Evolutionary conservation across 2,113 vertebrate species (phyloP), one percentile per base, ranked within the genome.

Genomic region (Dicerorhinus sumatrensis): DNA sequence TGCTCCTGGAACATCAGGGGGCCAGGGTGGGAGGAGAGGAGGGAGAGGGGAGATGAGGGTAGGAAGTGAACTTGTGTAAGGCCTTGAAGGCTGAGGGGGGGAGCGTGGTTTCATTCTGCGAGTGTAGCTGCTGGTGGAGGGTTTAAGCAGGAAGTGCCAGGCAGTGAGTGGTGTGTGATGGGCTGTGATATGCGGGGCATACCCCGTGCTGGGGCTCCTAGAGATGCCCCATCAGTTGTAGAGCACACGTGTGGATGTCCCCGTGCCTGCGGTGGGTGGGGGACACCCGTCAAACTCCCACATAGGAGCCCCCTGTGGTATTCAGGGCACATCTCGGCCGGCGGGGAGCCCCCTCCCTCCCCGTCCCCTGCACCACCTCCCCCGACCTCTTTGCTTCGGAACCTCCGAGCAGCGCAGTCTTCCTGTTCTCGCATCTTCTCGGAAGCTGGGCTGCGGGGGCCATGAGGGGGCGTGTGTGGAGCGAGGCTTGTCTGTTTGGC

Each of bases 391-490:
- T 88, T 27, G 25, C 51, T 91, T 86, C n/a, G 36, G 85, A 89
- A 20, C 54, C 67, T 58, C 36, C 46, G 36, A 39, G 72, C 73
- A 63, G 58, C 65, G 12, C 33, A 1, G 65, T 42, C 58, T 84
- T 97, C 92, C 93, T 98, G 82, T 86, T 76, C 56, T 56, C 3
- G 12, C 5, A 20, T 69, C 27, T 95, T 84, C 80, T 79, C 17
- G 0, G 76, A 84, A 89, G 70, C 63, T 11, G 46, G 56, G 36
- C 63, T 0, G 2, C 14, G 89, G 89, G 56, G 51, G 42, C 36
- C 33, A 69, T 1, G 79, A 70, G 79, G 56, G 46, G 1, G 16
- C 4, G 54, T 33, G 31, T 63, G 73, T 25, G 84, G 23, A 21
- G 18, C 69, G 63, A 0, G 1, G 46, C 67, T 89, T 29, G 23